phyloP scores from a whole-genome alignment of 2,113 vertebrate genomes.

The Scomber japonicus region DNA sequence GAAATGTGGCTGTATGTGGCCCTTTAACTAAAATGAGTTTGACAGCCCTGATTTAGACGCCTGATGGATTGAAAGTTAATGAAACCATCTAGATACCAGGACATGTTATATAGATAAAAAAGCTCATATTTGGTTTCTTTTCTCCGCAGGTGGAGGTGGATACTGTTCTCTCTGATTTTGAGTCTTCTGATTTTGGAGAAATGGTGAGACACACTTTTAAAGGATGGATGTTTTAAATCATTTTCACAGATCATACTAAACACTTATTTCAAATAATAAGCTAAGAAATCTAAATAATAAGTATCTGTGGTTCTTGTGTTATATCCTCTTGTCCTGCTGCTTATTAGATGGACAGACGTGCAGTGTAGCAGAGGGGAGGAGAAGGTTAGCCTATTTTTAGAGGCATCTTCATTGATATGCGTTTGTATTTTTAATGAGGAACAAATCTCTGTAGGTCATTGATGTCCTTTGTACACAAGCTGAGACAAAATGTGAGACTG shows the following conservation, averaged over 20 bases:
- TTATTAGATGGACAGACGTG: neutral
- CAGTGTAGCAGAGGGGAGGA: slow-evolving; percentile 2
- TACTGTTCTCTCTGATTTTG: slow-evolving; percentile 92
- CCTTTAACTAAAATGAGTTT: too few species aligned
- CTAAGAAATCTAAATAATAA: too few species aligned
- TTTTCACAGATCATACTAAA: too few species aligned
- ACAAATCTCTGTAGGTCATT: neutral
- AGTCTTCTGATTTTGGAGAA: slow-evolving; percentile 96
- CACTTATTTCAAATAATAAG: too few species aligned
- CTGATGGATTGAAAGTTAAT: neutral
- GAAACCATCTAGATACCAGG: neutral
- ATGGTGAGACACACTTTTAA: slow-evolving; percentile 87
- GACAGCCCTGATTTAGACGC: too few species aligned
- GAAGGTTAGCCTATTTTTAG: slow-evolving; percentile 47
- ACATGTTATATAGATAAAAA: neutral
- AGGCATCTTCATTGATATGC: neutral
- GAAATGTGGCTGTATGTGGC: too few species aligned
- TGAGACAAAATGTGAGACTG: neutral
- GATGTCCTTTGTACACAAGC: neutral
- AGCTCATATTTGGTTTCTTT: slow-evolving; percentile 24
- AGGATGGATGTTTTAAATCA: too few species aligned
- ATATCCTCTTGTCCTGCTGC: neutral
- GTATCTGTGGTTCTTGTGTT: neutral
- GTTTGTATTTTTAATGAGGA: slow-evolving; percentile 30
- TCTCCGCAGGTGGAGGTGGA: slow-evolving; percentile 92